phyloP scores from a whole-genome alignment of 2,797 vertebrate species.

The Perodicticus potto region DNA sequence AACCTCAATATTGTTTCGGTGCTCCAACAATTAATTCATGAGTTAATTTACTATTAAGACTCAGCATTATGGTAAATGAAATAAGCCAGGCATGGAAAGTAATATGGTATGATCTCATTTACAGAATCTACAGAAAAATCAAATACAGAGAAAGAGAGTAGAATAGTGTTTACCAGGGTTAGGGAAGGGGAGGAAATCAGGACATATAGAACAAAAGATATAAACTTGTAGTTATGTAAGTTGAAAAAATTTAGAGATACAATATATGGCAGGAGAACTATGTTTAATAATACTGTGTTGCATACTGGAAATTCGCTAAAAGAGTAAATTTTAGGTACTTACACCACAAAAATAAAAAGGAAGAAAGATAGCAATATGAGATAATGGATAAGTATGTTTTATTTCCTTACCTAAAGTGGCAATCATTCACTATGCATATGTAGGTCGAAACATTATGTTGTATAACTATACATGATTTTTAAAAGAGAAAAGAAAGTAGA shows the following conservation, averaged over 20 bases:
- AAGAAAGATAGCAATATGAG: not conserved
- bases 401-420: not conserved
- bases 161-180: not conserved
- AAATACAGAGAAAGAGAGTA: not conserved
- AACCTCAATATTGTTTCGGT: not conserved
- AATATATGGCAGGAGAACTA: no score
- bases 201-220: not conserved
- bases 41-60: not conserved
- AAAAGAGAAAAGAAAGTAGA: not conserved
- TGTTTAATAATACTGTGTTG: not conserved
- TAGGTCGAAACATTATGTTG: not conserved
- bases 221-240: rapidly evolving
- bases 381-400: not conserved
- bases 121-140: not conserved
- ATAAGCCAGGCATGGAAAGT: not conserved
- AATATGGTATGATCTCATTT: not conserved
- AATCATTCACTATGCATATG: not conserved
- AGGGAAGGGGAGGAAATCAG: no score
- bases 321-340: not conserved
- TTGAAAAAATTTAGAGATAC: not conserved
- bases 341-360: not conserved
- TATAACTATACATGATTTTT: not conserved
- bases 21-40: not conserved
- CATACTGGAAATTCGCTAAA: not conserved
- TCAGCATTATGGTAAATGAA: not conserved